These are phyloP conservation scores for Hemiscyllium ocellatum DNA, from an alignment of 2,113 vertebrate species.

Conservation along the genomic window DNA sequence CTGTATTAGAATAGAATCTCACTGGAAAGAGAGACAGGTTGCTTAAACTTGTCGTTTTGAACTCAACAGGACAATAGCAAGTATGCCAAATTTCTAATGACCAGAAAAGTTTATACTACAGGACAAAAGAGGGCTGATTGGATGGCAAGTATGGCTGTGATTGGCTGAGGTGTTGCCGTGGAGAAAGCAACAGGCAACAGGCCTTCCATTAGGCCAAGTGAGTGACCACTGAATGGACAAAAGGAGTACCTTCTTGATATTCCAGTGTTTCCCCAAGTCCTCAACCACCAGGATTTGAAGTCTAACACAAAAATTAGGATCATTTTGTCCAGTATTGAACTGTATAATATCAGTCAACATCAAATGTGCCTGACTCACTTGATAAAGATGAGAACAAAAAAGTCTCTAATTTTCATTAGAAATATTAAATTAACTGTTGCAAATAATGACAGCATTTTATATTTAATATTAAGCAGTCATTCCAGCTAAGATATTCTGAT, in stretches of 20 bases:
- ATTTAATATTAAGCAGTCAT: slow-evolving; percentile 19
- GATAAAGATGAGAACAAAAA: not conserved
- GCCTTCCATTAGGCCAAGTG: not conserved
- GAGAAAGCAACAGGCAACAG: not conserved
- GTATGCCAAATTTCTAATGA: no score
- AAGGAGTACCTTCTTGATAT: not conserved
- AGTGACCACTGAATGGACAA: not conserved
- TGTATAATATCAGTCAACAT: not conserved
- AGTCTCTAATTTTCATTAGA: not conserved
- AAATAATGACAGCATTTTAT: not conserved
- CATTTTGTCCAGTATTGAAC: not conserved
- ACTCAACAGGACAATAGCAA: no score
- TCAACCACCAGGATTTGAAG: not conserved
- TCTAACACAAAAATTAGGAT: not conserved
- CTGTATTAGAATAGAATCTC: not conserved
- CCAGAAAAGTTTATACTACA: no score
- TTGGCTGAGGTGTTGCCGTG: no score
- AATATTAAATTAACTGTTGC: slow-evolving; percentile 10
- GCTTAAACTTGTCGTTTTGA: no score
- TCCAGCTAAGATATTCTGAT: slow-evolving; percentile 15
- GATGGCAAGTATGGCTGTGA: no score
- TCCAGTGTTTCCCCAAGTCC: not conserved
- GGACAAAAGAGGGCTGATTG: no score
- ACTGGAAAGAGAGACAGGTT: no score
- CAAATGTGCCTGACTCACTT: not conserved